Evolutionary conservation across 1,140 invertebrate genomes (phyloP).

Genomic region (Choristoneura fumiferana): DNA sequence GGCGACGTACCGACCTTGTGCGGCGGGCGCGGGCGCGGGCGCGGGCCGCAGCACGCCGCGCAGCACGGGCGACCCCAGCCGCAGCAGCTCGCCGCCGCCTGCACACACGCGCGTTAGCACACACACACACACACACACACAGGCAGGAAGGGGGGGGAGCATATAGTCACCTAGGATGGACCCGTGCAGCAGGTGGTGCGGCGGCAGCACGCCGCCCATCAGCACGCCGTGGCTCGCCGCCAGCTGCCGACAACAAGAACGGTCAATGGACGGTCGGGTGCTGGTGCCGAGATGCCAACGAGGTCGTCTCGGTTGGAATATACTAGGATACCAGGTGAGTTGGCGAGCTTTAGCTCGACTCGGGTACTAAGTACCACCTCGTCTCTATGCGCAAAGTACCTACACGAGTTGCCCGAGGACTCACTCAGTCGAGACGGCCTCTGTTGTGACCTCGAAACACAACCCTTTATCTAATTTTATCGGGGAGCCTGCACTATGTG

Average conservation of each 20-base stretch:
- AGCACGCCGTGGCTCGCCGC: slow-evolving; percentile 52
- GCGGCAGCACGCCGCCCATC: slow-evolving; percentile 54
- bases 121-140: too few relatives aligned
- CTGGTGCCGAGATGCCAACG: too few relatives aligned
- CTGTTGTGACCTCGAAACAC: too few relatives aligned
- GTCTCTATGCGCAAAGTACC: too few relatives aligned
- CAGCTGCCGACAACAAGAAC: slow-evolving; percentile 36
- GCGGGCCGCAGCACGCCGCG: slow-evolving; percentile 77
- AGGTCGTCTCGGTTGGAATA: too few relatives aligned
- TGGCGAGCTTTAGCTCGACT: slow-evolving; percentile 3
- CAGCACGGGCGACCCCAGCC: slow-evolving; percentile 58
- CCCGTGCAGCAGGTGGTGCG: slow-evolving; percentile 67
- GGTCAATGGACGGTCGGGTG: slow-evolving; percentile 18
- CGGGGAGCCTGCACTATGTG: too few relatives aligned
- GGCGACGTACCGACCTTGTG: slow-evolving; percentile 78
- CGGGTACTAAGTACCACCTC: too few relatives aligned
- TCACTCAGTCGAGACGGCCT: too few relatives aligned
- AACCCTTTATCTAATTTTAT: too few relatives aligned
- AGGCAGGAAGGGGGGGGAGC: not conserved
- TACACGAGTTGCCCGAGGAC: too few relatives aligned
- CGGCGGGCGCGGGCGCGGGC: slow-evolving; percentile 66
- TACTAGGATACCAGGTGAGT: not conserved
- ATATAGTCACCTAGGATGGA: slow-evolving; percentile 65
- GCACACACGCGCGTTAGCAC: not conserved
- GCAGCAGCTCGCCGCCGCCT: slow-evolving; percentile 69